phyloP scores from a whole-genome alignment of 1,140 invertebrate species.

The Drosophila littoralis region DNA sequence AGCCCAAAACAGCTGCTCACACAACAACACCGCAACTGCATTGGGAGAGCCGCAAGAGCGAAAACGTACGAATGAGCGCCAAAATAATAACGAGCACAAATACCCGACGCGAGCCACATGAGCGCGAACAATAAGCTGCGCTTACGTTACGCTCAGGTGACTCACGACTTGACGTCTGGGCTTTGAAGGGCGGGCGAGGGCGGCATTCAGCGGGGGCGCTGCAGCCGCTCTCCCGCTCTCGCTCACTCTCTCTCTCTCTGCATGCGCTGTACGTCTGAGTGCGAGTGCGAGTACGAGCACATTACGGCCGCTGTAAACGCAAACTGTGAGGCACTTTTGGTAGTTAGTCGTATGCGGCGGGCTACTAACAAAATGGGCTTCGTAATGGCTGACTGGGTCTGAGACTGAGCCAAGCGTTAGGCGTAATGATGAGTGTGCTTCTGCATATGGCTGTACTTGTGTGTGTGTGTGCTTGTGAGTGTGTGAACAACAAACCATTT shows the following conservation, averaged over 20 bases:
- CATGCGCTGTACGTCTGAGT: constrained; percentile 48
- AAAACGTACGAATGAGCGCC: constrained; percentile 16
- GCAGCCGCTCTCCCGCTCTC: constrained; percentile 23
- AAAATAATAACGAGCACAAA: constrained; percentile 33
- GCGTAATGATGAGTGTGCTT: constrained; percentile 71
- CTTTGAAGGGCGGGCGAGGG: constrained; percentile 51
- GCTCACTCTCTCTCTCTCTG: constrained; percentile 25
- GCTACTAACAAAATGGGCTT: constrained; percentile 80
- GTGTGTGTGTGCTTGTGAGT: constrained; percentile 30
- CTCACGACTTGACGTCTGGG: constrained; percentile 61
- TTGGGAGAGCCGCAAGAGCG: constrained; percentile 26
- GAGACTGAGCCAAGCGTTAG: constrained; percentile 77
- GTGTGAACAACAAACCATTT: constrained; percentile 78
- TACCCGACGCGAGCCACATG: constrained; percentile 31
- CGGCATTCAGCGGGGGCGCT: constrained; percentile 56
- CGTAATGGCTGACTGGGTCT: constrained; percentile 75
- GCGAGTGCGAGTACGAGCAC: constrained; percentile 32
- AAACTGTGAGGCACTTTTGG: constrained; percentile 51
- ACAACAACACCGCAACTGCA: constrained; percentile 27
- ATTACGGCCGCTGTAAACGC: constrained; percentile 56
- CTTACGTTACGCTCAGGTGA: constrained; percentile 84
- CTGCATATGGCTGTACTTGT: constrained; percentile 32
- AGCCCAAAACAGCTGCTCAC: constrained; percentile 44
- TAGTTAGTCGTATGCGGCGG: constrained; percentile 78
- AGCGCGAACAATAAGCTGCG: constrained; percentile 71